A percentile compares a stretch with the other conserved stretches of the same genome.
Evolutionary conservation across 2,113 vertebrate genomes (phyloP).

Genomic region (Hippocampus zosterae): DNA sequence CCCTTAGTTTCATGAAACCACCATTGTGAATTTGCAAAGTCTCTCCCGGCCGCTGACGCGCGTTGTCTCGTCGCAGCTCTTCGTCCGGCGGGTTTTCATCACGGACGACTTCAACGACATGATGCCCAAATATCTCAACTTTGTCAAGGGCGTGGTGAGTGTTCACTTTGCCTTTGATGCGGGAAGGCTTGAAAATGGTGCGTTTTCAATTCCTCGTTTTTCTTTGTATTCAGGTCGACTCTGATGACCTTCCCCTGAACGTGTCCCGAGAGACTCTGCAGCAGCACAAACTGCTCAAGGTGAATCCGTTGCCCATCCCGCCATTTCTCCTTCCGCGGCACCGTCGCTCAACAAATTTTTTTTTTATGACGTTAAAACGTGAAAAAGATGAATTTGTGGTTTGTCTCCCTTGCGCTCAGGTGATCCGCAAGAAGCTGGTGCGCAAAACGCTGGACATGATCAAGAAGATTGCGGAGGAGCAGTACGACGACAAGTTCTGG

Average conservation of each 20-base stretch:
- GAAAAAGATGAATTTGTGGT: neutral
- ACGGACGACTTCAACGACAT: constrained; percentile 99
- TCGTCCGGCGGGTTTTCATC: constrained; percentile 97
- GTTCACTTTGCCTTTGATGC: neutral
- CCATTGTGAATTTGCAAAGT: too few relatives aligned
- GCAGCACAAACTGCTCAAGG: constrained; percentile 97
- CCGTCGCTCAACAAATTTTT: too few relatives aligned
- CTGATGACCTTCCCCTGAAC: constrained; percentile 95
- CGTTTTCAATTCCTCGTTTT: neutral
- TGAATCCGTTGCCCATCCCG: constrained; percentile 39
- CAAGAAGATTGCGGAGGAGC: constrained; percentile 97
- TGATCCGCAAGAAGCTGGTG: constrained; percentile 97
- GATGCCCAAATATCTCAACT: constrained; percentile 99
- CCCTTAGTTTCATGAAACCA: too few relatives aligned
- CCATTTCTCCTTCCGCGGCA: too few relatives aligned
- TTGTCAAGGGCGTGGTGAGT: constrained; percentile 94
- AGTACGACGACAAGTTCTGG: constrained; percentile 97
- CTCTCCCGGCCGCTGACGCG: too few relatives aligned
- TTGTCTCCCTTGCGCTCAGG: constrained; percentile 62
- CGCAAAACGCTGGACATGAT: constrained; percentile 99
- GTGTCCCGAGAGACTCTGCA: constrained; percentile 97
- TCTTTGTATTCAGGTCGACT: constrained; percentile 81
- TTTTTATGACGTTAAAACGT: too few relatives aligned
- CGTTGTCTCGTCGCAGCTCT: constrained; percentile 72
- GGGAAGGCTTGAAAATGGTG: too few relatives aligned